A percentile compares a stretch with the other conserved stretches of the same genome.
These are phyloP conservation scores for Stegodyphus mimosarum DNA, from an alignment of 1,140 invertebrate genomes.

Conservation along the genomic window DNA sequence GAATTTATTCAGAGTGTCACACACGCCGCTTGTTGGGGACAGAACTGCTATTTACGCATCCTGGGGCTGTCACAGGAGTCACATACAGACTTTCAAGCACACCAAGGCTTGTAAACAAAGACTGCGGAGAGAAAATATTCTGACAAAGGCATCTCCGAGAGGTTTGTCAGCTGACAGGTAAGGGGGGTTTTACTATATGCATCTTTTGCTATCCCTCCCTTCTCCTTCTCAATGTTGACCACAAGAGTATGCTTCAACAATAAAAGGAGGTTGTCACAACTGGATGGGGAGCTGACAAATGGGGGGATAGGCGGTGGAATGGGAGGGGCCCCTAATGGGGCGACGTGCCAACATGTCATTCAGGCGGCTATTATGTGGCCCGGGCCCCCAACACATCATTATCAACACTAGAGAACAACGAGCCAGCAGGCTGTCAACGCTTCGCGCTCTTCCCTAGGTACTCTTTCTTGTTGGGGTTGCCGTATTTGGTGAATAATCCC, in stretches of 20 bases:
- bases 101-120: slow-evolving; percentile 45
- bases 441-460: background rate
- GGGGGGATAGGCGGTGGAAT: slow-evolving; percentile 14
- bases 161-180: slow-evolving; percentile 58
- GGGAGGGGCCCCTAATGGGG: slow-evolving; percentile 57
- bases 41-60: slow-evolving; percentile 48
- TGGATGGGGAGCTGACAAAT: slow-evolving; percentile 54
- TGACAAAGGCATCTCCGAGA: slow-evolving; percentile 50
- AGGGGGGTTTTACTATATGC: background rate
- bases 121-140: slow-evolving; percentile 46
- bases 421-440: slow-evolving; percentile 55
- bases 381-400: slow-evolving; percentile 54
- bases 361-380: slow-evolving; percentile 58
- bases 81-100: background rate
- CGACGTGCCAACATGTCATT: slow-evolving; percentile 61
- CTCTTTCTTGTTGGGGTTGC: background rate
- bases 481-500: slow-evolving; percentile 35
- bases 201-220: background rate
- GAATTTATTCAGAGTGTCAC: slow-evolving; percentile 48
- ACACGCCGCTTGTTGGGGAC: background rate
- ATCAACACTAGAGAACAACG: slow-evolving; percentile 43
- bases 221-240: slow-evolving; percentile 42
- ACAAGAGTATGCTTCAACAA: slow-evolving; percentile 60
- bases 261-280: slow-evolving; percentile 58
- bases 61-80: slow-evolving; percentile 36